Conservation (phyloP, 2,888 invertebrate genomes). For the Dyspetes luteomarginatus region DNA sequence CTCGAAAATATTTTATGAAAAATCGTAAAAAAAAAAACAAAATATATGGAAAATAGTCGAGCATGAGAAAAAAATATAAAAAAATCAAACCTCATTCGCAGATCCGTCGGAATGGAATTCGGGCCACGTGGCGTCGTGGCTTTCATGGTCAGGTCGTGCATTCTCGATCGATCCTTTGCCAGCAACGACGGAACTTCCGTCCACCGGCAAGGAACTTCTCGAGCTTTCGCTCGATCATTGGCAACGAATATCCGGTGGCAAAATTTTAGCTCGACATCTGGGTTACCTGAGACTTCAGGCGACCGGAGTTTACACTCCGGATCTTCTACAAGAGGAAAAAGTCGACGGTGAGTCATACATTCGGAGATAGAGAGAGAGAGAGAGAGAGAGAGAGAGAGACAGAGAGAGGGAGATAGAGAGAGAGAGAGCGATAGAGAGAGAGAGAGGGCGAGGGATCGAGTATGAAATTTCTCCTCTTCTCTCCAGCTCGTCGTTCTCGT, state of each 20-base stretch:
- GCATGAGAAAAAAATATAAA: neutral
- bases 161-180: conserved; percentile 86
- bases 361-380: too few relatives aligned
- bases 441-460: neutral
- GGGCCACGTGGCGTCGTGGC: conserved; percentile 86
- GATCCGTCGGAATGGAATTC: conserved; percentile 88
- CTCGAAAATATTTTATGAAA: too few relatives aligned
- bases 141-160: conserved; percentile 86
- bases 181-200: conserved; percentile 85
- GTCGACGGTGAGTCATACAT: conserved; percentile 74
- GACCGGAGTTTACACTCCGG: conserved; percentile 86
- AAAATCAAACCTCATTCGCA: conserved; percentile 73
- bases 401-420: too few relatives aligned
- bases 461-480: conserved; percentile 27
- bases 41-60: neutral
- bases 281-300: conserved; percentile 86
- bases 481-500: conserved; percentile 34
- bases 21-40: too few relatives aligned
- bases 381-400: too few relatives aligned
- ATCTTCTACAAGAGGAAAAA: conserved; percentile 84
- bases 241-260: conserved; percentile 85
- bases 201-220: conserved; percentile 85
- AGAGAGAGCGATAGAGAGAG: too few relatives aligned
- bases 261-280: conserved; percentile 86
- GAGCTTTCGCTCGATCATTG: conserved; percentile 87